Evolutionary conservation across 92 coral and sea anemone genomes (phyloP), one percentile per base, ranked within the genome.

Genomic region (Blastomussa wellsi): DNA sequence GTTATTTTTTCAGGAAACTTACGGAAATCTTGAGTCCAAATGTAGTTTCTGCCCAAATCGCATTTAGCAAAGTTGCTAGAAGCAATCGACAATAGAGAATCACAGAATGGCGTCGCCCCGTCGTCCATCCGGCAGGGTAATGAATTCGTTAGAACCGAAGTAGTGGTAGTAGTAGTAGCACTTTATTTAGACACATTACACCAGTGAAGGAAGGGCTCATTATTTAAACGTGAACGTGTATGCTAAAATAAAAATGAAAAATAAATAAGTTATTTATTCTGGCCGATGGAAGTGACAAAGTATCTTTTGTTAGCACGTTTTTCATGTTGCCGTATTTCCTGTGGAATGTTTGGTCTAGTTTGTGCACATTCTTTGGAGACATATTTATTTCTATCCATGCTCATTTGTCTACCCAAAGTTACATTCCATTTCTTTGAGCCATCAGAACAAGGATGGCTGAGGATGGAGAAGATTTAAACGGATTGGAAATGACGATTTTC

Each of bases 11-110:
- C 36, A 14, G 57, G 12, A 10, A 47, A 42, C 79, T 16, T 9
- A 70, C 14, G 26, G 1, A 19, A 37, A 74, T 44, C 57, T 41
- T 31, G 44, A 10, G 15, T 44, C 38, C 38, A 42, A 44, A 15
- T 74, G n/a, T 49, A 36, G n/a, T 32, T 59, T n/a, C 26, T 42
- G 1, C 26, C 60, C n/a, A 24, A n/a, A n/a, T n/a, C 60, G 38
- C 47, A 24, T 9, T n/a, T n/a, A n/a, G 22, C 11, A 12, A 49
- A 11, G 62, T 13, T 74, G 38, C 79, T 44, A 17, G 22, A 74
- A 74, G 78, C 78, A 0, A 74, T 59, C 2, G 68, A 78, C 22
- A 42, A 78, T 35, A 74, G 57, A 74, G 82, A 57, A 62, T 78
- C 52, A 59, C 82, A 78, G 32, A 78, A 59, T 33, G 82, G 60